Evolutionary conservation across 1,140 invertebrate species (phyloP), one percentile per base, ranked within the genome.

Genomic region (Gyrodactylus salaris): DNA sequence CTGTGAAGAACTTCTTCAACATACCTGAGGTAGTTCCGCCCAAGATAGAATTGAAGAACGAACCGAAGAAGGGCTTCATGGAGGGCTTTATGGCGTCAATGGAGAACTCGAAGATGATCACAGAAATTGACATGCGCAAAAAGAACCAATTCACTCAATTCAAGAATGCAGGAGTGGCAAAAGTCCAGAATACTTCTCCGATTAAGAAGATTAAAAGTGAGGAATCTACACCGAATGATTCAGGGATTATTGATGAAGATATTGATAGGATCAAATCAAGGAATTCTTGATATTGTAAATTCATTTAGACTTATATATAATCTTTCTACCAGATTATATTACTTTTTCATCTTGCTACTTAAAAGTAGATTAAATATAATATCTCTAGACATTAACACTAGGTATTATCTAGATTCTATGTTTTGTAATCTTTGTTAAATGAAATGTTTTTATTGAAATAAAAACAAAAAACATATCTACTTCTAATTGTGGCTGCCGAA

Each of bases 1-100:
- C 79, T 27, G 84, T 93, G 0, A 81, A 87, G 77, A 80, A 84
- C 24, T 86, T 84, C 76, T 87, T 89, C 34, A 86, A 87, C 72
- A 89, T 94, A 76, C 86, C 87, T 7, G 78, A 78, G 27, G 74
- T 85, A 74, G 76, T 86, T 0, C 79, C 77, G 69, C 83, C 86
- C 76, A 79, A 82, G 25, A 77, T 83, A 0, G 82, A 84, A 68
- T 79, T n/a, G n/a, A n/a, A 16, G 7, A 54, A 54, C n/a, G n/a
- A 54, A n/a, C 7, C 7, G 7, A n/a, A 54, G 25, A 88, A 89
- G 82, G 85, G 85, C 70, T 88, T 90, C 77, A 81, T 85, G 0
- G 83, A 84, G 75, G 85, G 85, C n/a, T n/a, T 54, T 54, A 54
- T 16, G n/a, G 7, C 34, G 7, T 54, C 34, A 16, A 54, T 54